Base-by-base conservation (phyloP, 2,888 invertebrate species). In the Cancer borealis region DNA sequence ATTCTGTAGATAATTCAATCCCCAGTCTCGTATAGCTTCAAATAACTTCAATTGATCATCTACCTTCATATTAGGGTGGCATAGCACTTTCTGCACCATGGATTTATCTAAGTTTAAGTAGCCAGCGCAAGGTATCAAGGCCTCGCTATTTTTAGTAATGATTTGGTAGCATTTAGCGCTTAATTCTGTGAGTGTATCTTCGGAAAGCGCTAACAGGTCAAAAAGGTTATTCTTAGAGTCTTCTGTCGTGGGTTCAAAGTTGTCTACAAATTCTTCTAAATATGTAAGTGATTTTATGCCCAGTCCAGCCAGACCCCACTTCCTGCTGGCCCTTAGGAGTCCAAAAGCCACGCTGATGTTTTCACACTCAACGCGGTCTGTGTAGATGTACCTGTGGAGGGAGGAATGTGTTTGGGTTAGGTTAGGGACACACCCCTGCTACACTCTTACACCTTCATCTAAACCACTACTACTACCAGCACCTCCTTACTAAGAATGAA, bases 21-120 rank as follows among this genome's bases (percentile, higher is more conserved):
- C 96, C 96, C 96, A 96, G 87, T 95, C 95, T 30, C 95, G 47
- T 26, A 96, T 95, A n/a, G 96, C 94, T 39, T 95, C 95, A 91
- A 96, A 96, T 6, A 95, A 92, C 47, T 93, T 95, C 89, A 96
- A 92, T 54, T 96, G 95, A 87, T 95, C 93, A 26, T 94, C 94
- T 84, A 94, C 92, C 39, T 94, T 93, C 88, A 96, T 92, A 30
- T 94, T 88, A 26, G 93, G 91, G 73, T 95, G 94, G 49, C 88
- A 90, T 14, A 96, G 5, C 49, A 96, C 73, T 46, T 93, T 95
- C 46, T 93, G 79, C 12, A 95, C 92, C 94, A 95, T 93, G 14
- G 88, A 46, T 84, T 95, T 93, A 49, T 92, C 92, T 14, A 96
- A 92, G 17, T 93, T 94, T 10, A 95, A 92, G 91, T 94, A 96